phyloP scores from a whole-genome alignment of 2,888 invertebrate genomes.

The Oscheius onirici region DNA sequence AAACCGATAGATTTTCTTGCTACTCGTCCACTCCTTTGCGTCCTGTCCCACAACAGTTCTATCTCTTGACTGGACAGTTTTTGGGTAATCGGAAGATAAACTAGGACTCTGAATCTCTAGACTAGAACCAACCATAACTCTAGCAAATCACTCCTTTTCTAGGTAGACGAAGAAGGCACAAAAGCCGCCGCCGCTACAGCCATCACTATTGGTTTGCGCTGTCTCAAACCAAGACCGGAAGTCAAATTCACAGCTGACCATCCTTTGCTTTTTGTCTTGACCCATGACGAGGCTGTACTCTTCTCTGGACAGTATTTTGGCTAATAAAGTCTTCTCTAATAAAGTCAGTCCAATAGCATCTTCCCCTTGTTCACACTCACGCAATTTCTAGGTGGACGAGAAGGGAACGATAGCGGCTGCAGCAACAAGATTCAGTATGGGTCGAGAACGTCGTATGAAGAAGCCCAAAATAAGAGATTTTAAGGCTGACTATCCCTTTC shows the following conservation, averaged over 20 bases:
- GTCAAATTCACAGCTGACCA: constrained; percentile 54
- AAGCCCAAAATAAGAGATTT: constrained; percentile 31
- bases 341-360: neutral
- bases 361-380: neutral
- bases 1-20: too few relatives aligned
- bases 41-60: neutral
- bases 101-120: neutral
- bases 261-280: constrained; percentile 50
- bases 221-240: neutral
- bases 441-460: neutral
- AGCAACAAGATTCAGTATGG: constrained; percentile 44
- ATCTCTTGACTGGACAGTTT: neutral
- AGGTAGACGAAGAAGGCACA: constrained; percentile 63
- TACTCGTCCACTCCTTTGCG: too few relatives aligned
- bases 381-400: constrained; percentile 57
- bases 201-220: constrained; percentile 35
- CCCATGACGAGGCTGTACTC: constrained; percentile 38
- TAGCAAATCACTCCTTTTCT: constrained; percentile 21
- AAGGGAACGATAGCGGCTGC: constrained; percentile 62
- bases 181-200: constrained; percentile 61
- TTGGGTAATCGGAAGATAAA: neutral
- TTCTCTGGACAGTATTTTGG: constrained; percentile 34
- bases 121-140: too few relatives aligned
- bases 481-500: constrained; percentile 53
- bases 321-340: neutral